These are phyloP conservation scores for Platichthys flesus DNA, from an alignment of 2,113 vertebrate species.

Conservation along the genomic window DNA sequence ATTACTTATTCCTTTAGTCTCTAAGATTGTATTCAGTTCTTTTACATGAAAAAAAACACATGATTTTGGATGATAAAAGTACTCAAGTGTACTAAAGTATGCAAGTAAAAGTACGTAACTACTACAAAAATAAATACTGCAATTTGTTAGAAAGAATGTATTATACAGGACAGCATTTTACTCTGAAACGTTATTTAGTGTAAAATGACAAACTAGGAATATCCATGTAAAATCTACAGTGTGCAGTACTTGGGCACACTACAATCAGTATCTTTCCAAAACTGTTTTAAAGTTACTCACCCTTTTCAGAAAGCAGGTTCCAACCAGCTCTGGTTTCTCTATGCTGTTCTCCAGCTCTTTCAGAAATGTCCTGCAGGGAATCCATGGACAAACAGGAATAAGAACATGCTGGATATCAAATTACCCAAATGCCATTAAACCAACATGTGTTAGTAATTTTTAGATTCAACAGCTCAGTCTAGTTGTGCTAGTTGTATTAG, in stretches of 20 bases:
- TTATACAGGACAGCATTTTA: too few species aligned
- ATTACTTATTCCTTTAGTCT: too few species aligned
- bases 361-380: conserved; percentile 87
- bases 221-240: not conserved
- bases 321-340: conserved; percentile 91
- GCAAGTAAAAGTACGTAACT: too few species aligned
- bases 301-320: conserved; percentile 93
- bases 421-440: not conserved
- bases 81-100: too few species aligned
- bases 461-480: not conserved
- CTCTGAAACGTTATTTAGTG: too few species aligned
- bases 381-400: conserved; percentile 12
- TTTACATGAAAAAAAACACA: too few species aligned
- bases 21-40: too few species aligned
- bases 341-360: conserved; percentile 92
- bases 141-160: too few species aligned
- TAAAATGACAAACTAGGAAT: not conserved
- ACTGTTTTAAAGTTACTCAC: conserved; percentile 77
- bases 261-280: too few species aligned
- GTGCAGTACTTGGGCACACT: too few species aligned
- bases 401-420: not conserved
- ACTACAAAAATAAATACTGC: too few species aligned
- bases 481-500: not conserved
- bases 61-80: too few species aligned
- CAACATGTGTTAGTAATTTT: not conserved